Conservation (phyloP, 2,888 invertebrate genomes). For the Dicranocentrus wangi region DNA sequence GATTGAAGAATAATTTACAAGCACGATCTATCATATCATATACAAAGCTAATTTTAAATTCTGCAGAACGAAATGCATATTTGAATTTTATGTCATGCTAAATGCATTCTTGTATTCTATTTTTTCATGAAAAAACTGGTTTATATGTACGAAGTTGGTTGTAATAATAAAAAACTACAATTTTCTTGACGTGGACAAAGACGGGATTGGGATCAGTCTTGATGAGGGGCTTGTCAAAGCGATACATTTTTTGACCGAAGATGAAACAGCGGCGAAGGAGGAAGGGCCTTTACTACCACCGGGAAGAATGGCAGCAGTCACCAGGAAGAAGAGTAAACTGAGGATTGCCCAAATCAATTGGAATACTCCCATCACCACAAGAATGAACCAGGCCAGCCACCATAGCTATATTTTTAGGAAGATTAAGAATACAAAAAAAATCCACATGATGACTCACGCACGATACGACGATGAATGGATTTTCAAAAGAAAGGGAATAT, state of each 20-base stretch:
- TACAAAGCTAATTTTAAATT: no score
- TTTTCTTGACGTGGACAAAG: conserved; percentile 61
- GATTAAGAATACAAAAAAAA: conserved; percentile 39
- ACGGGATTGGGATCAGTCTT: conserved; percentile 66
- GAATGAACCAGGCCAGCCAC: conserved; percentile 71
- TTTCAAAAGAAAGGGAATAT: conserved; percentile 1
- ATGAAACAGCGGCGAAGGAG: conserved; percentile 61
- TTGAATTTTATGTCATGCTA: no score
- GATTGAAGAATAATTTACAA: no score
- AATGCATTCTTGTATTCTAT: no score
- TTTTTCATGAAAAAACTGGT: no score
- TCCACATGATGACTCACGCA: conserved; percentile 20
- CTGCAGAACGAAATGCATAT: no score
- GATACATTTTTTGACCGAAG: conserved; percentile 62
- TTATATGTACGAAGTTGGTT: no score
- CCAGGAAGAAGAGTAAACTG: conserved; percentile 70
- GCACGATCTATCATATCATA: no score
- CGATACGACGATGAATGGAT: neutral
- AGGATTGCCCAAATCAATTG: conserved; percentile 70
- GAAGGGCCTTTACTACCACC: conserved; percentile 64
- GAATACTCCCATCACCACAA: conserved; percentile 71
- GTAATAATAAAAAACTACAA: conserved; percentile 41
- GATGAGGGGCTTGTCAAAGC: conserved; percentile 59
- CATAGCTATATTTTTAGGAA: conserved; percentile 67
- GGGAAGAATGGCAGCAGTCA: conserved; percentile 71